These are phyloP conservation scores for Salarias fasciatus DNA, from an alignment of 2,797 vertebrate species.

Conservation along the genomic window DNA sequence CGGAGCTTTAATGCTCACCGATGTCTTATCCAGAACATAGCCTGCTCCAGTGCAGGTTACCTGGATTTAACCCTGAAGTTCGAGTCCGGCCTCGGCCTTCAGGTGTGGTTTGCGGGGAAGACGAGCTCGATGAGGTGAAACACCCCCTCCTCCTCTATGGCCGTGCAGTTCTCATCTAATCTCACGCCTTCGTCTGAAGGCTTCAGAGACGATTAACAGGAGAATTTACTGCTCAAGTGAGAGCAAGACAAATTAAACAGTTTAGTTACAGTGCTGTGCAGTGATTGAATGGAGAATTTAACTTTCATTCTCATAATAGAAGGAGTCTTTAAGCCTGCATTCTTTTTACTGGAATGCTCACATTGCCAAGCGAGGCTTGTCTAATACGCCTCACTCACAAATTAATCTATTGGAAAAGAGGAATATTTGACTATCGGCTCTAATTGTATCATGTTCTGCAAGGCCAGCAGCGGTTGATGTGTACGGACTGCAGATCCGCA, in stretches of 20 bases:
- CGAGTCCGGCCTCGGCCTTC: too few species aligned
- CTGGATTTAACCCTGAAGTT: too few species aligned
- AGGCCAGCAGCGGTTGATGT: conserved; percentile 57
- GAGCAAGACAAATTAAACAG: conserved; percentile 38
- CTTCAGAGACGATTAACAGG: conserved; percentile 29
- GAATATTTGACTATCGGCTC: conserved; percentile 65
- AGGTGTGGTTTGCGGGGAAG: too few species aligned
- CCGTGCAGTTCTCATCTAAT: too few species aligned
- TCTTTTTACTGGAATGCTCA: conserved; percentile 33
- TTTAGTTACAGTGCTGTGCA: conserved; percentile 23
- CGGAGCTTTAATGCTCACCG: too few species aligned
- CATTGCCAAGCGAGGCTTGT: conserved; percentile 20
- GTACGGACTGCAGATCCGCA: conserved; percentile 43
- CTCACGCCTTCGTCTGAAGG: conserved; percentile 26
- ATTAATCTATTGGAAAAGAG: conserved; percentile 72
- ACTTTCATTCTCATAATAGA: conserved; percentile 19
- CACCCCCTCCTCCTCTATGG: too few species aligned
- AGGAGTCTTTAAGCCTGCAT: not conserved
- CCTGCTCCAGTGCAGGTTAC: too few species aligned
- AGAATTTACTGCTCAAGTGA: not conserved
- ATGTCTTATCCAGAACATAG: too few species aligned
- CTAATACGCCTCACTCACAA: conserved; percentile 52
- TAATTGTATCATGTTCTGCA: conserved; percentile 76
- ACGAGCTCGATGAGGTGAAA: too few species aligned
- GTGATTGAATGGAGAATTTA: conserved; percentile 32